Evolutionary conservation across 2,888 invertebrate genomes (phyloP).

Genomic region (Dromius quadrimaculatus): DNA sequence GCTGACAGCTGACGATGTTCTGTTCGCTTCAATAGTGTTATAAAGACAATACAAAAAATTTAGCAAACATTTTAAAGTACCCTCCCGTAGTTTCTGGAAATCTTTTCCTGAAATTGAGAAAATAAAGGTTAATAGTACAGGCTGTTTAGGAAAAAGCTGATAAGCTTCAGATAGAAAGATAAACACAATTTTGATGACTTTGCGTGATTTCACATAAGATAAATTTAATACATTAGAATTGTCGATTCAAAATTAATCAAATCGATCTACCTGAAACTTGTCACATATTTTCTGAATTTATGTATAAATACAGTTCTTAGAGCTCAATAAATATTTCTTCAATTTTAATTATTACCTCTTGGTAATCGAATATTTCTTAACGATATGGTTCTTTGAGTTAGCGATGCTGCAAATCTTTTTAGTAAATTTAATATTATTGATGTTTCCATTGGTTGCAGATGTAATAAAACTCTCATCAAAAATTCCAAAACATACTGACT

Average conservation of each 20-base stretch:
- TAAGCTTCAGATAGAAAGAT: no score
- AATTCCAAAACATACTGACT: constrained; percentile 79
- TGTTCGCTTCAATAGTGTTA: constrained; percentile 56
- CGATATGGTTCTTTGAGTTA: constrained; percentile 75
- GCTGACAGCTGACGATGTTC: constrained; percentile 39
- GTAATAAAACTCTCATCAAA: constrained; percentile 75
- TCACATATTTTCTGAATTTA: no score
- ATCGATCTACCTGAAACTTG: no score
- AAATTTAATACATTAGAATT: no score
- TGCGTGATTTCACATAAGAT: no score
- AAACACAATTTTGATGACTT: no score
- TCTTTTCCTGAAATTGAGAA: constrained; percentile 62
- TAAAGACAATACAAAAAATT: constrained; percentile 70
- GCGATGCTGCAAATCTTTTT: constrained; percentile 74
- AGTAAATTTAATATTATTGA: constrained; percentile 73
- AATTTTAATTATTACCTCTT: constrained; percentile 60
- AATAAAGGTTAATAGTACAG: no score
- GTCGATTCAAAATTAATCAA: no score
- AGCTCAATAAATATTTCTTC: neutral
- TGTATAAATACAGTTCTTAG: no score
- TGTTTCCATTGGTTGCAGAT: constrained; percentile 74
- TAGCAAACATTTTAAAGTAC: constrained; percentile 69
- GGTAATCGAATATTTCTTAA: constrained; percentile 67
- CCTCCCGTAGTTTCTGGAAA: constrained; percentile 71
- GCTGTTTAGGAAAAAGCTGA: no score